A percentile compares a stretch with the other conserved stretches of the same genome.
These are phyloP conservation scores for Caenorhabditis latens DNA, from an alignment of 1,140 invertebrate genomes.

Conservation along the genomic window DNA sequence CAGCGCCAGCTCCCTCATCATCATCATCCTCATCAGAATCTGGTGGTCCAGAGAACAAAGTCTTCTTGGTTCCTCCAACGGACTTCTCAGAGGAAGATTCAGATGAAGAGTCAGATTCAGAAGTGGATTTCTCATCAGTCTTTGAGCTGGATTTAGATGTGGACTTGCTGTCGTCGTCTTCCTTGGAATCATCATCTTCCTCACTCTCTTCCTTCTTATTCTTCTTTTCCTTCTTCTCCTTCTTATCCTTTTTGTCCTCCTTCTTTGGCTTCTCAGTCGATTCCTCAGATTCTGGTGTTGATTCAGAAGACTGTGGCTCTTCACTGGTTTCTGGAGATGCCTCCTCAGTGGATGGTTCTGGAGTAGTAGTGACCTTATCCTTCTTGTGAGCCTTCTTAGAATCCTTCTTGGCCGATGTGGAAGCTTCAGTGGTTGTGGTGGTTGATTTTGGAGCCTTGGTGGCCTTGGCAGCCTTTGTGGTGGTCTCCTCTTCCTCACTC, in stretches of 20 bases:
- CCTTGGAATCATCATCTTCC: conserved; percentile 2
- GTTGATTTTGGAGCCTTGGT: conserved; percentile 36
- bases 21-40: conserved; percentile 45
- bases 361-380: conserved; percentile 24
- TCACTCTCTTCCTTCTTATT: conserved; percentile 2
- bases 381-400: conserved; percentile 18
- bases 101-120: conserved; percentile 23
- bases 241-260: conserved; percentile 29
- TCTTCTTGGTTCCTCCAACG: conserved; percentile 41
- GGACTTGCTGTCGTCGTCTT: conserved; percentile 23
- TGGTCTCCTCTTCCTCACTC: conserved; percentile 8
- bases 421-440: conserved; percentile 23
- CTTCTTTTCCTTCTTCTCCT: not conserved
- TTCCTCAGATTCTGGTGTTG: conserved; percentile 11
- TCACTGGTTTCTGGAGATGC: conserved; percentile 41
- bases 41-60: conserved; percentile 47
- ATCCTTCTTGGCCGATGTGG: not conserved
- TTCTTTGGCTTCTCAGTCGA: conserved; percentile 1
- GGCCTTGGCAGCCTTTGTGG: conserved; percentile 14
- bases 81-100: conserved; percentile 24
- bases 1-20: conserved; percentile 36
- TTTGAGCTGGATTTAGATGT: not conserved
- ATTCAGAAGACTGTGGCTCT: conserved; percentile 43
- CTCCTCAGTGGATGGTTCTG: conserved; percentile 40
- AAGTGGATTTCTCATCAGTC: conserved; percentile 24